phyloP scores from a whole-genome alignment of 2,113 vertebrate genomes.

The Rhabdomys dilectus region DNA sequence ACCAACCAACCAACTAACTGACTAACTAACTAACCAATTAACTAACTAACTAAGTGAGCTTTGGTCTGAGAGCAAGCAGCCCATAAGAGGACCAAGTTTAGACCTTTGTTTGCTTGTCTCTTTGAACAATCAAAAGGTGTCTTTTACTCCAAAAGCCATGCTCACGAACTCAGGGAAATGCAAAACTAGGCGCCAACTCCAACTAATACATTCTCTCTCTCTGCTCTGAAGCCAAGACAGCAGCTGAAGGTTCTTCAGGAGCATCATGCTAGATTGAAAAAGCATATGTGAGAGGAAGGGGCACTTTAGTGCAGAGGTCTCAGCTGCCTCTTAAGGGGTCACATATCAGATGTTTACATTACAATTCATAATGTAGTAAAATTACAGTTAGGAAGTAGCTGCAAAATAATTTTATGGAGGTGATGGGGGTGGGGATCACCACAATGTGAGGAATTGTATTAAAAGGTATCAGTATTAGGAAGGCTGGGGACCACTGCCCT shows the following conservation, averaged over 20 bases:
- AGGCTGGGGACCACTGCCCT: neutral
- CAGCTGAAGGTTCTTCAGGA: neutral
- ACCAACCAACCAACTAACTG: neutral
- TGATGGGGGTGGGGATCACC: neutral
- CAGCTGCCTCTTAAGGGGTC: neutral
- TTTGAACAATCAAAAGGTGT: neutral
- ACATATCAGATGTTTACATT: neutral
- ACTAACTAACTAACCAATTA: neutral
- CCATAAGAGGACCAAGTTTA: neutral
- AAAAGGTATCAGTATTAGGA: neutral
- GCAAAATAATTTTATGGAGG: neutral
- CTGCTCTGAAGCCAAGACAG: neutral
- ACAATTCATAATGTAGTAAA: neutral
- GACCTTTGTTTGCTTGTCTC: neutral
- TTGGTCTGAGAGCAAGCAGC: neutral
- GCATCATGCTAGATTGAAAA: neutral
- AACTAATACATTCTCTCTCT: neutral
- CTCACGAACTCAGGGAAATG: neutral
- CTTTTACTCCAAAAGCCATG: neutral
- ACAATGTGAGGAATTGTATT: neutral
- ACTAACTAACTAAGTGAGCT: neutral
- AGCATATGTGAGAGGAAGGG: neutral
- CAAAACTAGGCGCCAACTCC: neutral
- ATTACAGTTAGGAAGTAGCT: neutral
- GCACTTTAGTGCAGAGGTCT: neutral